Evolutionary conservation across 30 jellyfish, hydroid and myxozoan species (phyloP).

Genomic region (Pelagia noctiluca): DNA sequence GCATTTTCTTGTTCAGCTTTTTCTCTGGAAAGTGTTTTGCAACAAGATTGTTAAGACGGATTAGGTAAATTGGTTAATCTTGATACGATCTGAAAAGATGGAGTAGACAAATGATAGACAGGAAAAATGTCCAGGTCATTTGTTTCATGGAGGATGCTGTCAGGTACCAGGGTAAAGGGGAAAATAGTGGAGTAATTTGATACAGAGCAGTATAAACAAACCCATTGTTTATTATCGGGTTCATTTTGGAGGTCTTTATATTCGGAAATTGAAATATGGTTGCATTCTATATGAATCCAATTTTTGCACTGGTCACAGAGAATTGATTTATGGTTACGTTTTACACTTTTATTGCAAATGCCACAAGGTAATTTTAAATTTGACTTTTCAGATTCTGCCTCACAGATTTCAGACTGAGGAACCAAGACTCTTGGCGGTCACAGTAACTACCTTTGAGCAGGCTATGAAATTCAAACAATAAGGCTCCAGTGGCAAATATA

Average conservation of each 20-base stretch:
- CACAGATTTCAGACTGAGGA: not conserved
- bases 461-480: not conserved
- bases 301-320: not conserved
- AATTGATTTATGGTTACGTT: not conserved
- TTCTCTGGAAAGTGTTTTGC: no score
- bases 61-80: no score
- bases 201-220: not conserved
- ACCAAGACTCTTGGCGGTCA: not conserved
- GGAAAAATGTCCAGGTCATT: no score
- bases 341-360: not conserved
- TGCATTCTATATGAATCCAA: not conserved
- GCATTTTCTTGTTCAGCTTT: no score
- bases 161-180: constrained; percentile 54
- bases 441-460: not conserved
- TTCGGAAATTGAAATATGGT: not conserved
- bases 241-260: not conserved
- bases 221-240: not conserved
- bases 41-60: no score
- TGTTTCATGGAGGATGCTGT: constrained; percentile 7
- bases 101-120: no score
- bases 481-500: constrained; percentile 2
- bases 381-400: not conserved
- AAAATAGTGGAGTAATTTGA: constrained; percentile 7
- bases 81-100: no score
- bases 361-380: not conserved